Base-by-base conservation (phyloP, 2,797 vertebrate species). In the Vespertilio murinus region DNA sequence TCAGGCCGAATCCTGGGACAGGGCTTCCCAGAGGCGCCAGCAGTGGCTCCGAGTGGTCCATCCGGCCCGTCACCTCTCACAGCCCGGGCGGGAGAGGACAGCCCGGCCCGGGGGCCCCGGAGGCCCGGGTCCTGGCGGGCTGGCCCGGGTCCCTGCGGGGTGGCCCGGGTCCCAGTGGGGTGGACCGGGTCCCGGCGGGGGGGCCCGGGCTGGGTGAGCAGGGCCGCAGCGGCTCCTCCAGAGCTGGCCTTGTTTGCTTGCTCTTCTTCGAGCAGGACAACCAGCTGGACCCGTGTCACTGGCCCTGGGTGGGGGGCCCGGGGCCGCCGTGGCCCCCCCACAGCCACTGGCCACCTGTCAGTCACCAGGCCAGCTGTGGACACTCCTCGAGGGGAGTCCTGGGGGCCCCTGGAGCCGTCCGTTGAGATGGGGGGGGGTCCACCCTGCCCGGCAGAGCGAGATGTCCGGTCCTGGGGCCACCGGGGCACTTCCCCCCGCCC, bases 1-100 rank as follows among this genome's bases (percentile, higher is more conserved):
- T 88, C 18, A 23, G 22, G 52, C n/a, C 8, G 0, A 18, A 35
- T 78, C 18, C 2, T 93, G 74, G 95, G 95, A 88, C 49, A n/a
- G 54, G 61, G 52, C 92, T 80, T 96, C 92, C 42, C 67, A 85
- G 77, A 94, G 45, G n/a, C 83, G 90, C 25, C 69, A 88, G 35
- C 91, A 96, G 91, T 75, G 18, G 73, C 79, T 94, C 42, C 25
- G 88, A 94, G 61, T 74, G 91, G 56, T 64, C 74, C 56, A 25
- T 11, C 42, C n/a, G 61, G 71, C 38, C 86, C 93, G 91, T 65
- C 90, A 3, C 28, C 49, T 79, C 59, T 71, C 33, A 10, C 40
- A 52, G 42, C 13, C 64, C 28, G 78, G 16, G 33, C 13, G 86
- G 89, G 79, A 71, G 78, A 77, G 38, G 65, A 38, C 1, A 42